Evolutionary conservation across 2,797 vertebrate genomes (phyloP), one percentile per base, ranked within the genome.

Genomic region (Rhodeus uyekii): DNA sequence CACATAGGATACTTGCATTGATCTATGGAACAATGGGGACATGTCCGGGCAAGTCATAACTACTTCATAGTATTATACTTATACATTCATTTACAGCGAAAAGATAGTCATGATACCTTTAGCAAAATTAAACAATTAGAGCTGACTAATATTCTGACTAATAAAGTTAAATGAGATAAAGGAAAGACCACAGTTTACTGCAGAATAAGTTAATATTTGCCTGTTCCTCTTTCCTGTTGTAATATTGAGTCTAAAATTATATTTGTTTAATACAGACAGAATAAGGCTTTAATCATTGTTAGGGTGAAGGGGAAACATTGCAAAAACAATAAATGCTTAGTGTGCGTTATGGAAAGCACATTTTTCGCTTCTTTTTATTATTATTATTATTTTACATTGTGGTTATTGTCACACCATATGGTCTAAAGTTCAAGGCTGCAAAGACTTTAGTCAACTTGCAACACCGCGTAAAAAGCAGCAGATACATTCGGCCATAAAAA

Each of bases 351-450:
- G 22, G 12, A 32, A 77, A 64, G n/a, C 38, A 18, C 34, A 4
- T 53, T 36, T 83, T 29, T 63, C 61, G 69, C 63, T 77, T 80
- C 27, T 46, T 83, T 34, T 65, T 65, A 42, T 80, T 71, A 16
- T 36, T 63, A 80, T 24, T n/a, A 44, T 76, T 81, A 42, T 67
- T 76, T 81, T 60, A 48, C 60, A 65, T 67, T 72, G 61, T 83
- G 29, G 24, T 36, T 75, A 84, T 78, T 68, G 58, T 85, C 83
- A 85, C 81, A 84, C 81, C 81, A 83, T 50, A 46, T 27, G 50
- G 85, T 86, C 83, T 78, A 86, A 88, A 85, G 87, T 82, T 88
- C 85, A 85, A 61, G 65, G 72, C 44, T 80, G 46, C 48, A 82
- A 81, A 82, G 72, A 65, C 77, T 83, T 84, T 55, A 77, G 79